Evolutionary conservation across 1,140 invertebrate species (phyloP).

Genomic region (Hypsibius dujardini): DNA sequence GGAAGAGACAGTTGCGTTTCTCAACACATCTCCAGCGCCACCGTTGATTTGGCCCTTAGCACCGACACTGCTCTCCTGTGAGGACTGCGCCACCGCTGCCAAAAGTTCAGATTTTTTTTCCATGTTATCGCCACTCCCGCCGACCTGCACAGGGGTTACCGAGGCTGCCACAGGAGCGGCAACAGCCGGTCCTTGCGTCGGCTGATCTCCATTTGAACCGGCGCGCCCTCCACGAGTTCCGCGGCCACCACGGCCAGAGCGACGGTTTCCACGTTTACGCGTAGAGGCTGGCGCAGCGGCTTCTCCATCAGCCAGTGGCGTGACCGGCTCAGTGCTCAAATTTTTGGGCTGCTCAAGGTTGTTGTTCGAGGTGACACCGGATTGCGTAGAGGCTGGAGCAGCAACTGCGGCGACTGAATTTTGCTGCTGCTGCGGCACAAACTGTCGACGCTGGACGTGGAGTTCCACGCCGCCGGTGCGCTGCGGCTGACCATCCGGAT

Average conservation of each 20-base stretch:
- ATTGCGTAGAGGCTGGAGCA: background rate
- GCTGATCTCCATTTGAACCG: background rate
- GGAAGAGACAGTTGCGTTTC: background rate
- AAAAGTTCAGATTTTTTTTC: background rate
- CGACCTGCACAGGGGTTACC: too few species aligned
- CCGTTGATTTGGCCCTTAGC: background rate
- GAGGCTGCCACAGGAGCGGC: too few species aligned
- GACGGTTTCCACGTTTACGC: background rate
- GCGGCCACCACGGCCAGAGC: background rate
- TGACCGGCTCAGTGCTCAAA: background rate
- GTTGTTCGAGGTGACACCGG: background rate
- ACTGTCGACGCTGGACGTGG: too few species aligned
- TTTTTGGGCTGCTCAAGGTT: background rate
- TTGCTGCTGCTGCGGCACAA: too few species aligned
- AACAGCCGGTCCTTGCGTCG: background rate
- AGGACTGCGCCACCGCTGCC: background rate
- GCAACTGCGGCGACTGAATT: background rate
- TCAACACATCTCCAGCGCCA: constrained; percentile 4
- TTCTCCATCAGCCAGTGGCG: too few species aligned
- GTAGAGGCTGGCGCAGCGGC: too few species aligned
- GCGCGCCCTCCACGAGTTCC: background rate
- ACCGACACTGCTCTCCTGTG: background rate
- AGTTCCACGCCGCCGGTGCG: too few species aligned
- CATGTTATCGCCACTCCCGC: background rate
- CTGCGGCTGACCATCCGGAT: background rate